Conservation (phyloP, 2,888 invertebrate genomes). For the Patella pellucida region DNA sequence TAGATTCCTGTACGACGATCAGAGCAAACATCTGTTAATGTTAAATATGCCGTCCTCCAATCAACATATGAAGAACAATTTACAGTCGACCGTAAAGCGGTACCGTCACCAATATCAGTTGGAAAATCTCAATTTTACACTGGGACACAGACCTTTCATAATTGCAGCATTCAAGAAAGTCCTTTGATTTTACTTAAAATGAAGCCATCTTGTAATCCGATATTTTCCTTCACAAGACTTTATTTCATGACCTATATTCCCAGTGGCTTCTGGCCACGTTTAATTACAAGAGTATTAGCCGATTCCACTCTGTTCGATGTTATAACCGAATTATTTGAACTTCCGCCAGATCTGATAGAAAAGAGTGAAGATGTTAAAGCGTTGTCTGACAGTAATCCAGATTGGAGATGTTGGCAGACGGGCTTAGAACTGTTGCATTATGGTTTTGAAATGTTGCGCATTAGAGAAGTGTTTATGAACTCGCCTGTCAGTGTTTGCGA, state of each 20-base stretch:
- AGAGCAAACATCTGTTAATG: constrained; percentile 18
- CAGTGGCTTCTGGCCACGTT: constrained; percentile 96
- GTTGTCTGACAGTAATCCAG: constrained; percentile 37
- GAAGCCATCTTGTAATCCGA: constrained; percentile 48
- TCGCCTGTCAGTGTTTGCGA: constrained; percentile 73
- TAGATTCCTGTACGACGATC: constrained; percentile 41
- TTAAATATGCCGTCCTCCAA: constrained; percentile 1
- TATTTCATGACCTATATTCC: constrained; percentile 93
- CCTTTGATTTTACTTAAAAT: constrained; percentile 37
- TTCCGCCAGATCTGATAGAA: constrained; percentile 43
- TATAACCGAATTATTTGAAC: constrained; percentile 45
- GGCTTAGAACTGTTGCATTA: constrained; percentile 90
- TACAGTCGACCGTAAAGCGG: constrained; percentile 3
- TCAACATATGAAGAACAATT: constrained; percentile 16
- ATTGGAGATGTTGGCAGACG: constrained; percentile 71
- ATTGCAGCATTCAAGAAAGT: no score
- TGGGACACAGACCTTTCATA: constrained; percentile 11
- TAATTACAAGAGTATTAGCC: constrained; percentile 91
- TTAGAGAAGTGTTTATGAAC: constrained; percentile 83
- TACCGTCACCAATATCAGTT: constrained; percentile 18
- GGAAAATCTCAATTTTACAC: constrained; percentile 32
- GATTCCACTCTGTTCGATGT: constrained; percentile 75
- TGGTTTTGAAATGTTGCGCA: constrained; percentile 82
- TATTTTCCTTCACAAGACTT: constrained; percentile 66
- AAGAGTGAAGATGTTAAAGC: constrained; percentile 42